Conservation (phyloP, 2,113 vertebrate species). For the Arizona elegans region DNA sequence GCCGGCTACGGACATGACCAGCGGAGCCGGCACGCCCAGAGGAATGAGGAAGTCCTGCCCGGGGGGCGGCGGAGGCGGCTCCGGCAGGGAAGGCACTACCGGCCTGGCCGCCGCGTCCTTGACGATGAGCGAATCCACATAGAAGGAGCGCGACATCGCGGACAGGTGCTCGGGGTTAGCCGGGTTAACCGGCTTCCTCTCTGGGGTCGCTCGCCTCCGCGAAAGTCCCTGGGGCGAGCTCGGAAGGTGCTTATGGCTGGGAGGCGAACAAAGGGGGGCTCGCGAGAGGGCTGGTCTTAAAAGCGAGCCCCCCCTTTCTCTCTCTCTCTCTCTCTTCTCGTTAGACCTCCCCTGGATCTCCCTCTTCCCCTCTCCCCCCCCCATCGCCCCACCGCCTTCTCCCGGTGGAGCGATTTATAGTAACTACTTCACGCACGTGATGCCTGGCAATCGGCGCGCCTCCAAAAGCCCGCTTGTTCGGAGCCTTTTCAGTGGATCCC, state of each 20-base stretch:
- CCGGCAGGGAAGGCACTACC: conserved; percentile 12
- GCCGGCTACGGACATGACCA: conserved; percentile 84
- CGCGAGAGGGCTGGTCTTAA: conserved; percentile 92
- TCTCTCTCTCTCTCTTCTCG: neutral
- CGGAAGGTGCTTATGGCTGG: conserved; percentile 92
- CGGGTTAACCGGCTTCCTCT: neutral
- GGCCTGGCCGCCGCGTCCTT: conserved; percentile 86
- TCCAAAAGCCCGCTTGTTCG: conserved; percentile 72
- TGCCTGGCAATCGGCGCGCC: conserved; percentile 72
- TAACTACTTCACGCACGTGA: conserved; percentile 88
- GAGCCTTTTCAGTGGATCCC: conserved; percentile 55
- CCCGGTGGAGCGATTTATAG: conserved; percentile 74
- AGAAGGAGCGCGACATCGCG: conserved; percentile 95
- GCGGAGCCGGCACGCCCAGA: conserved; percentile 87
- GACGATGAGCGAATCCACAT: conserved; percentile 97
- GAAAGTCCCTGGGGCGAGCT: conserved; percentile 73
- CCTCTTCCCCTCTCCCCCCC: neutral
- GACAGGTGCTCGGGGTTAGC: neutral
- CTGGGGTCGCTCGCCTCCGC: conserved; percentile 63
- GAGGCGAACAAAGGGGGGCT: conserved; percentile 93
- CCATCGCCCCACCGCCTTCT: conserved; percentile 80
- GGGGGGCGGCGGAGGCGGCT: conserved; percentile 65
- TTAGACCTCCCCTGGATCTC: conserved; percentile 14
- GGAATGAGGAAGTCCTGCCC: conserved; percentile 92
- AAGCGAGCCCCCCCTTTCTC: conserved; percentile 87